Evolutionary conservation across 2,888 invertebrate species (phyloP), one percentile per base, ranked within the genome.

Genomic region (Cyclophora albipunctata): DNA sequence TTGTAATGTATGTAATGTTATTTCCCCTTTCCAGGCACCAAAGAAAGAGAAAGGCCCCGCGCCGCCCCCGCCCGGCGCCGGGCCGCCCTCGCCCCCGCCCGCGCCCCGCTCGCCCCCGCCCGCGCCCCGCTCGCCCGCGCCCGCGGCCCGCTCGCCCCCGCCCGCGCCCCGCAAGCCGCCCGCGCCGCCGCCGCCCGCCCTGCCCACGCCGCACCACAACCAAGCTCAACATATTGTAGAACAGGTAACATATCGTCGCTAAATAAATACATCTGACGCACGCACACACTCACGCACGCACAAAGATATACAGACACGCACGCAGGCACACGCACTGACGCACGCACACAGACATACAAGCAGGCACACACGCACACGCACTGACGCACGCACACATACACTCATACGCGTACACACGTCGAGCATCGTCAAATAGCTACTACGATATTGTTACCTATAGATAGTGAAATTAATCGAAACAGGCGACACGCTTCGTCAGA

Each of bases 21-120:
- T 20, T 20, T 20, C 20, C 20, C 20, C 20, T 20, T 34, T 4
- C 0, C 69, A 93, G 93, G 90, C 91, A 70, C 91, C 93, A 55
- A 95, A 94, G 81, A 94, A 93, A 75, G 95, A 95, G 69, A 95
- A 96, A 78, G 95, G 95, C 54, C 95, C 94, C 53, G 95, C 94
- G 45, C 95, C 94, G 6, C 62, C 64, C 51, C 95, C 95, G 34
- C 91, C 92, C 44, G 62, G 68, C 54, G 60, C 66, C 41, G 56
- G 71, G 5, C 58, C 71, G 34, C 63, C 69, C 52, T 58, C 67
- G 7, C 45, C 71, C 52, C 52, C 62, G 3, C 34, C 54, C 42
- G 20, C 51, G 40, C 40, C 57, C 50, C 51, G 51, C 56, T 58
- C 55, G 67, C 75, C 20, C 59, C 69, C 52, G 62, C 60, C 53